These are phyloP conservation scores for Rhabdophis nuchalis DNA, from an alignment of 2,797 vertebrate genomes.

Conservation along the genomic window DNA sequence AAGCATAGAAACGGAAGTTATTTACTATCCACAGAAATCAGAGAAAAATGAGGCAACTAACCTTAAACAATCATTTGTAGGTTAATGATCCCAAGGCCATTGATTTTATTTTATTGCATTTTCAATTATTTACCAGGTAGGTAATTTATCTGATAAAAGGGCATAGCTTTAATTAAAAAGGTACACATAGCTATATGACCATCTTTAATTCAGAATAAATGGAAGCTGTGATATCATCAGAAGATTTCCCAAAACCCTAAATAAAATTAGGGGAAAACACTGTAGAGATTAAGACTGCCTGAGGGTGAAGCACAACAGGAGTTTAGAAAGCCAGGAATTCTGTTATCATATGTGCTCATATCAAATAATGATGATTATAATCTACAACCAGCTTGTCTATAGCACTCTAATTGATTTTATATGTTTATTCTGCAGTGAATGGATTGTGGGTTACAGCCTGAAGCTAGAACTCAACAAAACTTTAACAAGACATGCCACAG, in stretches of 20 bases:
- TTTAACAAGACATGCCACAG: neutral
- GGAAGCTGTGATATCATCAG: constrained; percentile 15
- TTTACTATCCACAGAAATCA: neutral
- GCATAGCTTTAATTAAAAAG: neutral
- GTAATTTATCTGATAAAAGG: neutral
- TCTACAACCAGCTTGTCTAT: constrained; percentile 1
- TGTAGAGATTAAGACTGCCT: constrained; percentile 1
- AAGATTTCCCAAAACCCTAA: constrained; percentile 11
- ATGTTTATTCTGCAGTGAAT: neutral
- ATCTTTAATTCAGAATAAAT: constrained; percentile 11
- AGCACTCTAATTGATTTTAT: neutral
- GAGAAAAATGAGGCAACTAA: constrained; percentile 8
- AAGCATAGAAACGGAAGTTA: neutral
- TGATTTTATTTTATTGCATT: constrained; percentile 10
- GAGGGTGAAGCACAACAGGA: neutral
- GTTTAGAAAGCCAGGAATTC: neutral
- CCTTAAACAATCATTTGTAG: neutral
- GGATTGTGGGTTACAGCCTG: neutral
- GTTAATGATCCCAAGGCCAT: neutral
- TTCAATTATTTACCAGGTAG: constrained; percentile 1
- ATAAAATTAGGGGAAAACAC: constrained; percentile 20
- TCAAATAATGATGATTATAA: constrained; percentile 1
- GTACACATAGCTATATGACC: neutral
- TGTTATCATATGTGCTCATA: neutral
- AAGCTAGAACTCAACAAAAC: constrained; percentile 2